Percentiles rank a stretch among this genome's conserved stretches.
Conservation (phyloP, 1,140 invertebrate genomes). For the Solenopsis invicta region DNA sequence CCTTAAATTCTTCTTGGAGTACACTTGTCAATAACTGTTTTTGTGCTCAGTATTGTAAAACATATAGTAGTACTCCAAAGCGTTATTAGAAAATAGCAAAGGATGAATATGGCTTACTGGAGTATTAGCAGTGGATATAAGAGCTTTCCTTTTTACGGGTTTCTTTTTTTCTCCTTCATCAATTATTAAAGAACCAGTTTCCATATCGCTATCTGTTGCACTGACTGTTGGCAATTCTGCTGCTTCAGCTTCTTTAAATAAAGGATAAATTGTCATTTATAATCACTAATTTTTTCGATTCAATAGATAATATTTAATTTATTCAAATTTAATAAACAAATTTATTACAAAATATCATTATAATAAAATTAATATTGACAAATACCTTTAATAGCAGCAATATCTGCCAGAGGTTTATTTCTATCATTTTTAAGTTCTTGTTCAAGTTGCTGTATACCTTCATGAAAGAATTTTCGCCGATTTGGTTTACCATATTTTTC, state of each 20-base stretch:
- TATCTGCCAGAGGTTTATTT: constrained; percentile 64
- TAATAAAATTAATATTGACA: not conserved
- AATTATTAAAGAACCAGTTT: constrained; percentile 88
- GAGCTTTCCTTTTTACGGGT: constrained; percentile 81
- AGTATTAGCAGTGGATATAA: constrained; percentile 73
- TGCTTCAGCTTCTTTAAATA: constrained; percentile 60
- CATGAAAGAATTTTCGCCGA: constrained; percentile 90
- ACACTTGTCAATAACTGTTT: constrained; percentile 68
- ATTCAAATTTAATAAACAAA: not conserved
- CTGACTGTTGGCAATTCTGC: constrained; percentile 70
- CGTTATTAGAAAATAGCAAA: constrained; percentile 28
- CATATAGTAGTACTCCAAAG: constrained; percentile 53
- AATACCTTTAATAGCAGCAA: constrained; percentile 70
- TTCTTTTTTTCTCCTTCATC: constrained; percentile 88
- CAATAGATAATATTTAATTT: not conserved
- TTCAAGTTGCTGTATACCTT: constrained; percentile 90
- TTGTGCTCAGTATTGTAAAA: constrained; percentile 59
- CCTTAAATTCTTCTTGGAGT: constrained; percentile 80
- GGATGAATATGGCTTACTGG: constrained; percentile 72
- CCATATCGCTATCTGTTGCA: constrained; percentile 84
- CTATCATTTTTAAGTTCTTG: constrained; percentile 82
- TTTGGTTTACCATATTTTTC: constrained; percentile 90
- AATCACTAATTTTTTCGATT: constrained; percentile 23
- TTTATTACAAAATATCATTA: constrained; percentile 21
- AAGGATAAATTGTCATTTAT: constrained; percentile 60